Base-by-base conservation (phyloP, 1,140 invertebrate genomes). In the Drosophila auraria region DNA sequence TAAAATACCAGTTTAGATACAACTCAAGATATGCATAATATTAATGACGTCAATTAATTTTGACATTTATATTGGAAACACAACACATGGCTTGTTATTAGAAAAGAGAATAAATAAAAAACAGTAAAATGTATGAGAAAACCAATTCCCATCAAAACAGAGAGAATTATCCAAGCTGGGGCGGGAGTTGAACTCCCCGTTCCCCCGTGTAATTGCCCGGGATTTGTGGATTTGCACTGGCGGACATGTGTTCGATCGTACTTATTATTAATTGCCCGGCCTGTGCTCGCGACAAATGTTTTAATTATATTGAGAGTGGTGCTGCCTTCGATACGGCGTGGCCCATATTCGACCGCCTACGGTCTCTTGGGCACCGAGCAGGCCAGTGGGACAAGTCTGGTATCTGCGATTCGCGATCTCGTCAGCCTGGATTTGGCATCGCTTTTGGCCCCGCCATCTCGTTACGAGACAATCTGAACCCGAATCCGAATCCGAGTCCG, bases 341-440 rank as follows among this genome's bases (percentile, higher is more conserved):
- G 15, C 64, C 63, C 75, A 79, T 63, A 71, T 64, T 62, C 59
- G 11, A 47, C 36, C 75, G 75, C 74, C 74, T 44, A 78, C 75
- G 25, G 75, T 60, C 63, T 27, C 63, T 50, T 53, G 71, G 71
- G 71, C 30, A 30, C 73, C 62, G 62, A 74, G 53, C 82, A 76
- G 83, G 83, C 80, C 84, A 87, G 73, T 89, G 81, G 84, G 73
- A 63, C 75, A 78, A 78, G 74, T 78, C 74, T 78, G 74, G 42
- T 78, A 78, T 78, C 75, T 69, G 36, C 44, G 57, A 56, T 69
- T 50, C 53, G 36, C 44, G 57, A 68, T 77, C 75, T 23, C 36
- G 36, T 11, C 70, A 42, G 53, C 44, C 20, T 66, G 36, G 65
- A 38, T 49, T 50, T 50, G 15, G 33, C 14, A 40, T 33, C 25